phyloP scores from a whole-genome alignment of 2,888 invertebrate genomes.

The Pachymerium ferrugineum region DNA sequence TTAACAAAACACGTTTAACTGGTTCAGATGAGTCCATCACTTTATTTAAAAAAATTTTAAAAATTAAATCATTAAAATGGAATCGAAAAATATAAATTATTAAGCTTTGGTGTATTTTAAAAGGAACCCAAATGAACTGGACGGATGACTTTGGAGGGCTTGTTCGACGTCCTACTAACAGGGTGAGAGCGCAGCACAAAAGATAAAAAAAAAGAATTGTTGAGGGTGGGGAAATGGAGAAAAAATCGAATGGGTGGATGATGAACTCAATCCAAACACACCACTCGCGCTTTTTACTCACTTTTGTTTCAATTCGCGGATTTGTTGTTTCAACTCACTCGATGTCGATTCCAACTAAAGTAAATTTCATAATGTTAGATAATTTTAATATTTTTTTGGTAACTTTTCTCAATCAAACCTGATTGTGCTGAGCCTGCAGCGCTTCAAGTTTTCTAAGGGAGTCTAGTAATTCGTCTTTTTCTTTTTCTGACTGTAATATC shows the following conservation, averaged over 20 bases:
- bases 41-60: neutral
- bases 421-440: neutral
- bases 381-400: neutral
- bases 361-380: neutral
- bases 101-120: neutral
- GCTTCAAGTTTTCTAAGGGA: constrained; percentile 24
- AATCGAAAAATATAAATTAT: neutral
- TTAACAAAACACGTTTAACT: neutral
- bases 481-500: neutral
- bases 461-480: constrained; percentile 32
- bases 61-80: neutral
- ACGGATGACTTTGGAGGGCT: neutral
- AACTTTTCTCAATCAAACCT: neutral
- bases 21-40: neutral
- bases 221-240: neutral
- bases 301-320: neutral
- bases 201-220: neutral
- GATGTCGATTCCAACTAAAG: neutral
- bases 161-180: neutral
- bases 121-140: neutral
- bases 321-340: neutral
- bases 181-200: neutral
- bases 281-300: neutral
- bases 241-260: neutral
- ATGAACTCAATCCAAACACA: constrained; percentile 13